phyloP scores from a whole-genome alignment of 1,140 invertebrate genomes.

The Neuroterus valhalla region DNA sequence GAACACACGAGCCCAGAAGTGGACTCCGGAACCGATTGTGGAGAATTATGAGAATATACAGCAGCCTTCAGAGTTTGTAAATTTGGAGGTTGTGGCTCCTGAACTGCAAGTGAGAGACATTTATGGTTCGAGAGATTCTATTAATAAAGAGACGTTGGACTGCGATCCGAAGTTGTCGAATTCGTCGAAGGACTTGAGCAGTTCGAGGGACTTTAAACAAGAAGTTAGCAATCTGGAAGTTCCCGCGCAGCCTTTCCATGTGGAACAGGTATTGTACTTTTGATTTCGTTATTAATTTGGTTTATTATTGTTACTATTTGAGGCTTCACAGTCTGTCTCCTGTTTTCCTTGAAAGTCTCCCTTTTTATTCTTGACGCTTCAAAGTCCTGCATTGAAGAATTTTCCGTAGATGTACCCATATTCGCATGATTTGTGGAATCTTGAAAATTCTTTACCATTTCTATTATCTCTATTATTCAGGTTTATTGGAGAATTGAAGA shows the following conservation, averaged over 20 bases:
- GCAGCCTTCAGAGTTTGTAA: conserved; percentile 65
- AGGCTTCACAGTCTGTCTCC: no score
- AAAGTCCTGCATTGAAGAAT: no score
- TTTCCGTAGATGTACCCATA: no score
- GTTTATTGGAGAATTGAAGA: no score
- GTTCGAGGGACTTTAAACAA: conserved; percentile 58
- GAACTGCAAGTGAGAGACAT: conserved; percentile 62
- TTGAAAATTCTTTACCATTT: no score
- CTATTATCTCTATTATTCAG: no score
- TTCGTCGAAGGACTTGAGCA: conserved; percentile 50
- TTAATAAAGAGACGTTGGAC: conserved; percentile 69
- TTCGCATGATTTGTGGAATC: no score
- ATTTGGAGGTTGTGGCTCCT: conserved; percentile 66
- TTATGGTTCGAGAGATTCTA: conserved; percentile 69
- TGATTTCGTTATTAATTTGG: neutral
- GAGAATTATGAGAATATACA: conserved; percentile 72
- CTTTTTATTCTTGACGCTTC: no score
- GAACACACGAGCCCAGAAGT: conserved; percentile 48
- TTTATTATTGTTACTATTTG: conserved; percentile 23
- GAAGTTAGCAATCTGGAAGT: conserved; percentile 65
- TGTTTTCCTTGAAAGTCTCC: no score
- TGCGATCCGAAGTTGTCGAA: conserved; percentile 61
- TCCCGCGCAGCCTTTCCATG: conserved; percentile 49
- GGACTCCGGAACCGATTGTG: conserved; percentile 60
- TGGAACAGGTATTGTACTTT: conserved; percentile 56